Percentiles rank a stretch among this genome's conserved stretches.
Conservation (phyloP, 2,113 vertebrate genomes). For the Coptodon rendalli region DNA sequence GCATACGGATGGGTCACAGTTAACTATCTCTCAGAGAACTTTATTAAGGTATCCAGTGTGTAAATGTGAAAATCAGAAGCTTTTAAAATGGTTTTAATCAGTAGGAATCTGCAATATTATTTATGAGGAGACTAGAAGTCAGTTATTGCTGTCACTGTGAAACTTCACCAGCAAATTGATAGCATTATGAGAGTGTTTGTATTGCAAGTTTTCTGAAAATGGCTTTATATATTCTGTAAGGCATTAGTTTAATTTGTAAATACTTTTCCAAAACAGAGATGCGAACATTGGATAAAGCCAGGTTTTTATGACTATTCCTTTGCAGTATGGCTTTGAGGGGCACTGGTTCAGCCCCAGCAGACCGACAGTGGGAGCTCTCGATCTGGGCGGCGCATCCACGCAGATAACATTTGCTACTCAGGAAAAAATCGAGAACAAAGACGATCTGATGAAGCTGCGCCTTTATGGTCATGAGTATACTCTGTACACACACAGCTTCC, state of each 20-base stretch:
- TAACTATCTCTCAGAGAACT: constrained; percentile 84
- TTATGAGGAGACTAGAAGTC: background rate
- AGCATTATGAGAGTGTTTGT: background rate
- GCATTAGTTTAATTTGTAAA: background rate
- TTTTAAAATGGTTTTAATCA: background rate
- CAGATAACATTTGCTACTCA: constrained; percentile 89
- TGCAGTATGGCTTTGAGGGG: constrained; percentile 84
- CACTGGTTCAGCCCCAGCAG: constrained; percentile 80
- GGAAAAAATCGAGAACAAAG: constrained; percentile 65
- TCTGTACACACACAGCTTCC: constrained; percentile 94
- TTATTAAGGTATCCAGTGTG: constrained; percentile 74
- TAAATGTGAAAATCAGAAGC: background rate
- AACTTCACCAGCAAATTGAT: background rate
- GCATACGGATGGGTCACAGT: constrained; percentile 85
- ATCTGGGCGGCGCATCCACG: constrained; percentile 91
- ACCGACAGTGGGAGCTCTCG: constrained; percentile 85
- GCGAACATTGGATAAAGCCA: background rate
- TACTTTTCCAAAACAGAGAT: background rate
- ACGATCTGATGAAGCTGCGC: constrained; percentile 63
- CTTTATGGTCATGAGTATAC: constrained; percentile 82
- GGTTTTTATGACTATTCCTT: background rate
- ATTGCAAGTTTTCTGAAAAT: background rate
- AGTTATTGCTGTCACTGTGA: background rate
- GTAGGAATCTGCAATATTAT: background rate
- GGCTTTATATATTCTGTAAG: background rate